Base-by-base conservation (phyloP, 2,888 invertebrate genomes). In the Timandra comae region DNA sequence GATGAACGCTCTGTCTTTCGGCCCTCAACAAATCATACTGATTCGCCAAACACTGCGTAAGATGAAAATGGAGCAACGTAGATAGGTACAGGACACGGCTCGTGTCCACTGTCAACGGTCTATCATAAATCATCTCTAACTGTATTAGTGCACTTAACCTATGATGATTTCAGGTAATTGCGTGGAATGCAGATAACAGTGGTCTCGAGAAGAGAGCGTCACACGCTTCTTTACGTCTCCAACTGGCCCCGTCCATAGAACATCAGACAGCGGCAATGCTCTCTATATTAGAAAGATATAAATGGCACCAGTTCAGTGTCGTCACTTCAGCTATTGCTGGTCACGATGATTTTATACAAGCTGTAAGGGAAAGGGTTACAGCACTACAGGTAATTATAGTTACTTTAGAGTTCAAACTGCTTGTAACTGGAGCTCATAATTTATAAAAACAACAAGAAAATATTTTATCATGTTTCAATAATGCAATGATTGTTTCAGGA, bases 111-210 rank as follows among this genome's bases (percentile, higher is more conserved):
- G n/a, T n/a, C n/a, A n/a, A n/a, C n/a, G n/a, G n/a, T n/a, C n/a
- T n/a, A n/a, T n/a, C n/a, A n/a, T n/a, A n/a, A n/a, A n/a, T n/a
- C n/a, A n/a, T n/a, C n/a, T n/a, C n/a, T n/a, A n/a, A n/a, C n/a
- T n/a, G n/a, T n/a, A n/a, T n/a, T n/a, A n/a, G n/a, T n/a, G n/a
- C n/a, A n/a, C n/a, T n/a, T n/a, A n/a, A n/a, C n/a, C n/a, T n/a
- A n/a, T n/a, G n/a, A n/a, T n/a, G 33, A 38, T 16, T 38, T 29
- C 55, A 84, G 56, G 96, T 98, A 31, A 96, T 98, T 55, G 96
- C 96, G 5, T 98, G 98, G 98, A 98, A 98, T 79, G 97, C 97
- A 5, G 98, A 98, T 77, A 98, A 98, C 79, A 96, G 97, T 23
- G 98, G 97, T 22, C 88, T 97, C 38, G 90, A 90, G 60, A 85